Conservation (phyloP, 2,888 invertebrate genomes). For the Pachymerium ferrugineum region DNA sequence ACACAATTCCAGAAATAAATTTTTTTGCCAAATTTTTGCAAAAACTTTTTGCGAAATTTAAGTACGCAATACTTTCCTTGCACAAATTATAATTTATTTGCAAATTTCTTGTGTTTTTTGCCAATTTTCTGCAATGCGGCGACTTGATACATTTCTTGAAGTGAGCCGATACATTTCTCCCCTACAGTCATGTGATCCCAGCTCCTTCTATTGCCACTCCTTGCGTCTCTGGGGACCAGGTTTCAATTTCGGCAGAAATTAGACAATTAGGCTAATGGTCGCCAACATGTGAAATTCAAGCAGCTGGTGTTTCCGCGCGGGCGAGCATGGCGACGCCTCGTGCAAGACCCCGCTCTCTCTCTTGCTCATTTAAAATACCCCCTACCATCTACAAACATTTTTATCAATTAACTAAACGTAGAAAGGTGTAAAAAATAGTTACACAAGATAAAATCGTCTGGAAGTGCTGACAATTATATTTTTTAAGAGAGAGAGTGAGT, state of each 20-base stretch:
- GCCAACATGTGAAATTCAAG: neutral
- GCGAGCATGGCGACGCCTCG: slow-evolving; percentile 17
- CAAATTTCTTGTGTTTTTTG: neutral
- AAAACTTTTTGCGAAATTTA: no score
- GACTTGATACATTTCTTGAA: neutral
- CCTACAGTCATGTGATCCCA: neutral
- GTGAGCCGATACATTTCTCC: no score
- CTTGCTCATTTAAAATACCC: neutral
- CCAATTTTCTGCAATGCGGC: neutral
- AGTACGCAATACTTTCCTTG: no score
- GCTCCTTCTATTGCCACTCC: neutral
- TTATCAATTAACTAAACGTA: no score
- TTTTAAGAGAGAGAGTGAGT: no score
- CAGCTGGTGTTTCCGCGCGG: slow-evolving; percentile 28
- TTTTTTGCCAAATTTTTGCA: no score
- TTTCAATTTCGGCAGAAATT: neutral
- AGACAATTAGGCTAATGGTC: slow-evolving; percentile 8
- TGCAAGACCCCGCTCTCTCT: neutral
- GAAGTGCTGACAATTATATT: no score
- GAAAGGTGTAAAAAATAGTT: no score
- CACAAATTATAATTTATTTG: no score
- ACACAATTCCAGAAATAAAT: no score
- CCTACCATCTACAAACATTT: neutral
- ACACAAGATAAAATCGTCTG: no score
- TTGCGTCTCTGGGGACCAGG: neutral